These are phyloP conservation scores for Julus scandinavius DNA, from an alignment of 2,888 invertebrate genomes.

Conservation along the genomic window DNA sequence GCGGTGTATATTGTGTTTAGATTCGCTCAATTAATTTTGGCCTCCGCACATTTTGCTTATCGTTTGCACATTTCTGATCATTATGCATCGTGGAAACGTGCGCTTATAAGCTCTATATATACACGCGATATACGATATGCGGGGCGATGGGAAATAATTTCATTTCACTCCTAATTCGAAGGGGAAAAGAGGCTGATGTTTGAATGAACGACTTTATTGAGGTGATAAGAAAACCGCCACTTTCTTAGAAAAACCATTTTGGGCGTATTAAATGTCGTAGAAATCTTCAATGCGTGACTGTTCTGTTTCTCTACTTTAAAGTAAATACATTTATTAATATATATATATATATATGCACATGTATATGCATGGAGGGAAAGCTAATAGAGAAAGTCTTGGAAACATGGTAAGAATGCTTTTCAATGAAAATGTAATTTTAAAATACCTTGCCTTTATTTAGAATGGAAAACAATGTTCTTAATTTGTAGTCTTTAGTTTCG, in stretches of 20 bases:
- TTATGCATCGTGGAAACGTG: background rate
- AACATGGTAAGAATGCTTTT: background rate
- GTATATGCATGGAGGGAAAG: background rate
- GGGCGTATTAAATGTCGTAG: conserved; percentile 38
- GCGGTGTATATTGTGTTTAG: conserved; percentile 5
- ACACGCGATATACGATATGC: background rate
- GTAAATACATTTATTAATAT: background rate
- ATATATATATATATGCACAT: background rate
- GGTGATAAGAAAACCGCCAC: conserved; percentile 50
- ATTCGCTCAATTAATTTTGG: conserved; percentile 51
- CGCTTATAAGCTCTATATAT: background rate
- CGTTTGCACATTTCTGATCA: conserved; percentile 36
- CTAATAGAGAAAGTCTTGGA: background rate
- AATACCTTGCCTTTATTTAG: background rate
- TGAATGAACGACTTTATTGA: conserved; percentile 45
- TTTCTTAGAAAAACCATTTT: conserved; percentile 51
- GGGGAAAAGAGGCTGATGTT: conserved; percentile 36
- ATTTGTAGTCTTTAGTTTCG: background rate
- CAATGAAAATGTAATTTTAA: background rate
- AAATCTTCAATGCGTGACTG: conserved; percentile 45
- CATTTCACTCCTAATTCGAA: conserved; percentile 48
- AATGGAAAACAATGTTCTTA: background rate
- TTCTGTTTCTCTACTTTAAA: background rate
- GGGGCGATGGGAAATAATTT: conserved; percentile 26
- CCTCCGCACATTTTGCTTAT: conserved; percentile 42